Conservation (phyloP, 2,888 invertebrate species). For the Falcaria lacertinaria region DNA sequence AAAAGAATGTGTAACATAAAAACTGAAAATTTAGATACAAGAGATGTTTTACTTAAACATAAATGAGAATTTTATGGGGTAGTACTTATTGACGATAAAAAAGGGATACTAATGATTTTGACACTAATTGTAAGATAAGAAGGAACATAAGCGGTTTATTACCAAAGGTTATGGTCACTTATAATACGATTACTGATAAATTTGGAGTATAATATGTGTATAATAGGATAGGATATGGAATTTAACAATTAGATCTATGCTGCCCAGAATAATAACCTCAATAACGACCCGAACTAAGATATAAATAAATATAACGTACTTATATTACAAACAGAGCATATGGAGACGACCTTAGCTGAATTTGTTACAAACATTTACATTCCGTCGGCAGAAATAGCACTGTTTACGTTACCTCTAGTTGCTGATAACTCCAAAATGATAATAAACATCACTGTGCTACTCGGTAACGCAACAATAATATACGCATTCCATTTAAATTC, state of each 20-base stretch:
- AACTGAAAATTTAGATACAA: too few species aligned
- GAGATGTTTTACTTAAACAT: too few species aligned
- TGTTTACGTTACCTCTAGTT: constrained; percentile 3
- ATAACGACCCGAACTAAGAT: background rate
- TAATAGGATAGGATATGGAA: too few species aligned
- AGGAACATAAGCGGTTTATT: too few species aligned
- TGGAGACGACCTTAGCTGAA: constrained; percentile 1
- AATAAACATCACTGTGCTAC: constrained; percentile 1
- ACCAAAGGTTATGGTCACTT: too few species aligned
- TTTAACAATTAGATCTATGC: too few species aligned
- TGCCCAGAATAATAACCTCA: background rate
- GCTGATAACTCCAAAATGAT: constrained; percentile 3
- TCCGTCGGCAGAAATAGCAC: background rate
- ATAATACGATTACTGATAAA: too few species aligned
- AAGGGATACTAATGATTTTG: too few species aligned
- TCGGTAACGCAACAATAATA: background rate
- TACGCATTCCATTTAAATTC: background rate
- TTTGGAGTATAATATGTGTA: too few species aligned
- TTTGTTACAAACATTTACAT: constrained; percentile 1
- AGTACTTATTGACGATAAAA: too few species aligned
- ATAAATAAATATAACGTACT: background rate
- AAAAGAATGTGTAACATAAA: background rate
- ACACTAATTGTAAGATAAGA: too few species aligned
- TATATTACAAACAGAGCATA: background rate
- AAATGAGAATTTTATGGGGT: too few species aligned